Base-by-base conservation (phyloP, 2,888 invertebrate species). In the Sepioteuthis lessoniana region DNA sequence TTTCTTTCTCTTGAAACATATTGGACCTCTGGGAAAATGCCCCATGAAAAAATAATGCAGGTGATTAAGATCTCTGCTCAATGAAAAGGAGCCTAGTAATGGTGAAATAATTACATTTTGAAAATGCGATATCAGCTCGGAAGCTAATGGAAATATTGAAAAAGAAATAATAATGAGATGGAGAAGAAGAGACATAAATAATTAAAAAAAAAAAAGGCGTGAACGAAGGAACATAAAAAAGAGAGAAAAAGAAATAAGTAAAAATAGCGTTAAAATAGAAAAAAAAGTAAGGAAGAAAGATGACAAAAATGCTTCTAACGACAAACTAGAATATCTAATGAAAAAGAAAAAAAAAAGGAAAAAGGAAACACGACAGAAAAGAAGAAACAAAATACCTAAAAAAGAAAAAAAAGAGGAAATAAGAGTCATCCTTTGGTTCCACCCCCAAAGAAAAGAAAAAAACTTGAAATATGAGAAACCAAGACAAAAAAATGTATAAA, bases 51-150 rank as follows among this genome's bases (percentile, higher is more conserved):
- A 76, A 76, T 76, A 76, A 76, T 76, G 19, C 35, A 13, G 76
- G 76, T 76, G 76, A 76, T 76, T 76, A n/a, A 76, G 76, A 76
- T 76, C 76, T n/a, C n/a, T 76, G 76, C 76, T 35, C n/a, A 76
- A 76, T 76, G 76, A 76, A 76, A 76, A 76, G 76, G 76, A 76
- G 76, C n/a, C 16, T 16, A 0, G 76, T n/a, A 76, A 76, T 76
- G n/a, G n/a, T 35, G 16, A n/a, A 76, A 76, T 76, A 76, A 76
- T 76, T 76, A 76, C 76, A 76, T 76, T 76, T 76, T 35, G 76
- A 76, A 76, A 76, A n/a, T 76, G 76, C 35, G n/a, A n/a, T 76
- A 76, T 76, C n/a, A 76, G 76, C 35, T 35, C n/a, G 13, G 35
- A 35, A n/a, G 76, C 76, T 76, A 76, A 76, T 76, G 76, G 76